Evolutionary conservation across 2,797 vertebrate species (phyloP).

Genomic region (Pangasius sanitwongsei): DNA sequence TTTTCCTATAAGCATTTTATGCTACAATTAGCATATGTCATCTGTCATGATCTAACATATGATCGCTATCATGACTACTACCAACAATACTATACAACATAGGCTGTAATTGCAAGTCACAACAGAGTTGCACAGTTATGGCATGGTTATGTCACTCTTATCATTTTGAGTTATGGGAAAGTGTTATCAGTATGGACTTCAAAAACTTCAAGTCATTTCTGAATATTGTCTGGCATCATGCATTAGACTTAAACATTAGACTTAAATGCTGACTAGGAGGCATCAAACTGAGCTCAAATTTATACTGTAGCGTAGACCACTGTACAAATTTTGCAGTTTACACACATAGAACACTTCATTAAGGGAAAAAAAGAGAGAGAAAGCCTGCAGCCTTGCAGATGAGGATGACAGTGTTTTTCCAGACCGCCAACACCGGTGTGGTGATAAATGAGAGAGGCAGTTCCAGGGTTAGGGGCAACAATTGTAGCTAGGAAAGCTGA

Average conservation of each 20-base stretch:
- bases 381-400: slow-evolving; percentile 26
- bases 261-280: neutral
- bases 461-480: slow-evolving; percentile 40
- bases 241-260: neutral
- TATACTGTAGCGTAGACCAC: neutral
- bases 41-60: neutral
- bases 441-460: slow-evolving; percentile 45
- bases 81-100: neutral
- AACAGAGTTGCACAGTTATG: neutral
- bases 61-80: neutral
- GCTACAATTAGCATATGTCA: neutral
- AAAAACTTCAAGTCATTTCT: neutral
- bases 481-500: slow-evolving; percentile 24
- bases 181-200: neutral
- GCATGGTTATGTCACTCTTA: neutral
- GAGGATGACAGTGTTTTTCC: slow-evolving; percentile 38
- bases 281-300: neutral
- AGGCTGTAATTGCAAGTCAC: neutral
- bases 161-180: neutral
- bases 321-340: slow-evolving; percentile 19
- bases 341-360: neutral
- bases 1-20: neutral
- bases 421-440: slow-evolving; percentile 33
- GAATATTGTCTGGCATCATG: neutral
- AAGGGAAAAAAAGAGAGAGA: neutral